Evolutionary conservation across 53 echinoderm and acorn worm species (phyloP).

Genomic region (Crossaster papposus): DNA sequence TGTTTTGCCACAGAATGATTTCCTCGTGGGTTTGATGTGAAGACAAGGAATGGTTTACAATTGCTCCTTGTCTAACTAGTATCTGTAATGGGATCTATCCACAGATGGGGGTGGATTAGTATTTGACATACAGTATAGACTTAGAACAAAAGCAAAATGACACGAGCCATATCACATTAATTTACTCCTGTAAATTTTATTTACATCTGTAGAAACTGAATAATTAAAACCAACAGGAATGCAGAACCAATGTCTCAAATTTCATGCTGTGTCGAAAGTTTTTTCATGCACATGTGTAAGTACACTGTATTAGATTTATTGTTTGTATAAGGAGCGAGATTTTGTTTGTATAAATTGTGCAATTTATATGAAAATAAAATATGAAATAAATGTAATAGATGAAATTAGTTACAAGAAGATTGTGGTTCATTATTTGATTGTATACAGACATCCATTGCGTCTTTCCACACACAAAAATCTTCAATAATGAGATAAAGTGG

Average conservation of each 20-base stretch:
- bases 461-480: no score
- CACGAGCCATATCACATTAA: not conserved
- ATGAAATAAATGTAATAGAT: no score
- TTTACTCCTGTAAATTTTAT: not conserved
- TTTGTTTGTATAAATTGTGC: slow-evolving; percentile 59
- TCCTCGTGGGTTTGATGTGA: not conserved
- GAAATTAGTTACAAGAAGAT: not conserved
- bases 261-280: not conserved
- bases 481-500: no score
- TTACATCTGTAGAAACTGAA: not conserved
- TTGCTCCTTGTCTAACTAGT: no score
- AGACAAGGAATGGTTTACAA: not conserved
- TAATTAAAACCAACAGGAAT: not conserved
- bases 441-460: no score
- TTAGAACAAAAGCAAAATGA: not conserved
- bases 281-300: not conserved
- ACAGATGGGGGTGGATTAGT: not conserved
- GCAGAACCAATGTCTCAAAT: not conserved
- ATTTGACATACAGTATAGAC: not conserved
- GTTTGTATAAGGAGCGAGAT: slow-evolving; percentile 13
- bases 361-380: slow-evolving; percentile 52
- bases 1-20: not conserved
- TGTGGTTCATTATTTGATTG: no score
- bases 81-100: no score
- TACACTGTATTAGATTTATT: not conserved